phyloP scores from a whole-genome alignment of 37 sponge, comb jelly and placozoan species.

The Halisarca cf. caerulea region DNA sequence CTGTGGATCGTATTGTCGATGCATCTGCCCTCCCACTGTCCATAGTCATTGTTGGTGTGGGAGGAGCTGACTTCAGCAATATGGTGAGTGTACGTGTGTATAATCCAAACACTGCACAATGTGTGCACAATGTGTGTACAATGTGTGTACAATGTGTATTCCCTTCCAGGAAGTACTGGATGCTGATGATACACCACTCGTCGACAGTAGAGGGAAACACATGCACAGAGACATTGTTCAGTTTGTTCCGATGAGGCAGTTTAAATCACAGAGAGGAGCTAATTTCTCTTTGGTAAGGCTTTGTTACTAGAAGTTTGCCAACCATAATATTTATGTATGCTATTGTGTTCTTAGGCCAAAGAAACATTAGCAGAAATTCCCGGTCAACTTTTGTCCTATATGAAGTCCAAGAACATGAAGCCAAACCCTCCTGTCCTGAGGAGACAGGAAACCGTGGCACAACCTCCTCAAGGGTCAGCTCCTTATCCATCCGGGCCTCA shows the following conservation, averaged over 20 bases:
- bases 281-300: slow-evolving; percentile 72
- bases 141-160: no score
- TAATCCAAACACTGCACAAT: no score
- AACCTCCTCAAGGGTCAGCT: slow-evolving; percentile 34
- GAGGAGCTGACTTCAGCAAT: slow-evolving; percentile 85
- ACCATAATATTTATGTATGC: no score
- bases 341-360: slow-evolving; percentile 79
- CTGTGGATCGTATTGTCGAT: slow-evolving; percentile 79
- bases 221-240: slow-evolving; percentile 92
- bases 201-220: slow-evolving; percentile 46
- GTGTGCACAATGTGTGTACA: no score
- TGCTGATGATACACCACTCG: slow-evolving; percentile 86
- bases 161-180: slow-evolving; percentile 70
- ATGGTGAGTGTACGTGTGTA: slow-evolving; percentile 57
- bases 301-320: neutral
- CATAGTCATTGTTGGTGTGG: slow-evolving; percentile 91
- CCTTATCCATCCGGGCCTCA: neutral
- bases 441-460: slow-evolving; percentile 9
- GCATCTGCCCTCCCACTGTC: slow-evolving; percentile 88
- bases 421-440: slow-evolving; percentile 82
- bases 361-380: slow-evolving; percentile 92
- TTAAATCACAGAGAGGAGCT: slow-evolving; percentile 47
- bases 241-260: slow-evolving; percentile 82
- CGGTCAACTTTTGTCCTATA: slow-evolving; percentile 64
- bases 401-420: slow-evolving; percentile 60